Conservation (phyloP, 2,888 invertebrate genomes). For the Troides helena region DNA sequence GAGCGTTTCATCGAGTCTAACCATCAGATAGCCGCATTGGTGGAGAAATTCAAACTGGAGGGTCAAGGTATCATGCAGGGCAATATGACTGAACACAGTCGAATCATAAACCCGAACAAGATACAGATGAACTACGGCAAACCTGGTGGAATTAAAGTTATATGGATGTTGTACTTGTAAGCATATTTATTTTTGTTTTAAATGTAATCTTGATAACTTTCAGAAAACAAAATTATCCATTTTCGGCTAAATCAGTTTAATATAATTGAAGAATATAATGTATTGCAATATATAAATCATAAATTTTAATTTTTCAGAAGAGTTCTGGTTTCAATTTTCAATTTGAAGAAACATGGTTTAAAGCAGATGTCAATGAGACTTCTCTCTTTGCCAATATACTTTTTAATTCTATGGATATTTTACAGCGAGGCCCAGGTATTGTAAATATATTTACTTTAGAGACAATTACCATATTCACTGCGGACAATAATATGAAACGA, state of each 20-base stretch:
- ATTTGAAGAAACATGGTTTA: conserved; percentile 86
- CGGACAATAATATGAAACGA: too few species aligned
- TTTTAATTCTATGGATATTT: conserved; percentile 89
- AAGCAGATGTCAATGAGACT: conserved; percentile 88
- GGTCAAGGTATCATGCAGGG: conserved; percentile 88
- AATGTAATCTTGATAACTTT: too few species aligned
- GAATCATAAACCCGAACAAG: conserved; percentile 83
- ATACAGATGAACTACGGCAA: conserved; percentile 88
- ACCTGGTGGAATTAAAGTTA: conserved; percentile 84
- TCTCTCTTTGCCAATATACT: conserved; percentile 87
- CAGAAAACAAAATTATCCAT: too few species aligned
- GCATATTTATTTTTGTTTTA: conserved; percentile 36
- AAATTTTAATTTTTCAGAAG: conserved; percentile 78
- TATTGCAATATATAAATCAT: too few species aligned
- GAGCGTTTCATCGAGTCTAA: conserved; percentile 96
- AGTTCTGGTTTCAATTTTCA: conserved; percentile 88
- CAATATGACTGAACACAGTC: conserved; percentile 77
- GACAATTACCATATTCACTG: background rate
- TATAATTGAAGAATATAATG: too few species aligned
- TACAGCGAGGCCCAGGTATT: conserved; percentile 84
- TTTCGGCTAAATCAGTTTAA: too few species aligned
- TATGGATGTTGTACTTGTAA: conserved; percentile 85
- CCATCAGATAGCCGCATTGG: conserved; percentile 93
- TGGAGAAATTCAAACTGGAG: conserved; percentile 94
- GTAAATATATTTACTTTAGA: background rate